phyloP scores from a whole-genome alignment of 2,113 vertebrate genomes.

The Chiloscyllium plagiosum region DNA sequence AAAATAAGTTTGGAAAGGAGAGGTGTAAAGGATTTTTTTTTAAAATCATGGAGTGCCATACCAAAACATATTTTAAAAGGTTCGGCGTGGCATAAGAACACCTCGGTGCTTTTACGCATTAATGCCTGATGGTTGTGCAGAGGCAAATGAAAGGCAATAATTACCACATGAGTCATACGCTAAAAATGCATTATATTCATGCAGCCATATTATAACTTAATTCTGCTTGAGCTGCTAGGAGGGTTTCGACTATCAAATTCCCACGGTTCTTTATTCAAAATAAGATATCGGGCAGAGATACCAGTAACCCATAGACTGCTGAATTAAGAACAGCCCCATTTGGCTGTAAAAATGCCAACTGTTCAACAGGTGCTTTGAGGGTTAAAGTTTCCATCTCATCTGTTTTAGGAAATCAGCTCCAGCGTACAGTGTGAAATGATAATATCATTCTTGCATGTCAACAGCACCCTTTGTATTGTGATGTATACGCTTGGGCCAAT shows the following conservation, averaged over 20 bases:
- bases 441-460: not conserved
- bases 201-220: conserved; percentile 35
- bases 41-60: not conserved
- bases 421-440: not conserved
- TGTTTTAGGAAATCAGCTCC: not conserved
- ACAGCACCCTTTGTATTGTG: not conserved
- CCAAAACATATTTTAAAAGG: conserved; percentile 30
- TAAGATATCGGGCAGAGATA: conserved; percentile 16
- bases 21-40: no score
- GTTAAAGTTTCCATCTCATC: not conserved
- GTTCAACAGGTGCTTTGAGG: not conserved
- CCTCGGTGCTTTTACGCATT: conserved; percentile 3
- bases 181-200: conserved; percentile 38
- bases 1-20: conserved; percentile 29
- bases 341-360: not conserved
- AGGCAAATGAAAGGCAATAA: conserved; percentile 27
- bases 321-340: not conserved
- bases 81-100: conserved; percentile 6
- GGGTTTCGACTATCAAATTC: conserved; percentile 37
- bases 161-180: conserved; percentile 35
- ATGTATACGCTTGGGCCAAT: not conserved
- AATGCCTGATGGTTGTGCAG: conserved; percentile 15
- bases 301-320: conserved; percentile 12
- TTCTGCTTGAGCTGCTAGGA: conserved; percentile 35
- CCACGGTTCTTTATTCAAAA: conserved; percentile 35